Base-by-base conservation (phyloP, 2,113 vertebrate species). In the Scatophagus argus region DNA sequence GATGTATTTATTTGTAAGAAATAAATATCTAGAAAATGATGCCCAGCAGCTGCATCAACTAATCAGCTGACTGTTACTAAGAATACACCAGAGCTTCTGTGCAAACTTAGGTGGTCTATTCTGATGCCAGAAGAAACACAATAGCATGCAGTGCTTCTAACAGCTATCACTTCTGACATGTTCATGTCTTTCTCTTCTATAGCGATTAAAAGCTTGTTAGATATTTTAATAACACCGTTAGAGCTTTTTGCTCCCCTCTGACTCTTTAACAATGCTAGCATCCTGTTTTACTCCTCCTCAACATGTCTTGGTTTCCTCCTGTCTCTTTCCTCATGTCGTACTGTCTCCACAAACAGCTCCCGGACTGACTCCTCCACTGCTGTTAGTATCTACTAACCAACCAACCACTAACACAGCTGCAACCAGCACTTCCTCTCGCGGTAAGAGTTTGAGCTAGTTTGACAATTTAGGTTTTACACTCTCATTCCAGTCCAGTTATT, bases 321-420 rank as follows among this genome's bases (percentile, higher is more conserved):
- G n/a, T n/a, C n/a, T n/a, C n/a, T n/a, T n/a, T n/a, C n/a, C n/a
- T n/a, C n/a, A n/a, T n/a, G n/a, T n/a, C n/a, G n/a, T n/a, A n/a
- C n/a, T n/a, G 5, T 71, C 39, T 74, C 34, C 25, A 64, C 56
- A 12, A 66, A 74, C 46, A 55, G 44, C 39, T 61, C 27, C 39
- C 77, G 77, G 31, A 51, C 49, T 31, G 6, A 79, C 60, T 59
- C 38, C 61, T 34, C 61, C 8, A 9, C 64, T 36, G 59, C 56
- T 36, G 23, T 43, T 47, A 47, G 9, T 71, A 51, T 70, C 79
- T 54, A 63, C 83, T 87, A 77, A 74, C 79, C 77, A 32, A 27
- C 66, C 74, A 19, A 0, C 47, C 58, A 83, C 79, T 89, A 89
- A 83, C 84, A 46, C 38, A 77, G 29, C 47, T 68, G 51, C 41